Percentiles rank a stretch among this genome's conserved stretches.
Conservation (phyloP, 2,888 invertebrate genomes). For the Epistrophe grossulariae region DNA sequence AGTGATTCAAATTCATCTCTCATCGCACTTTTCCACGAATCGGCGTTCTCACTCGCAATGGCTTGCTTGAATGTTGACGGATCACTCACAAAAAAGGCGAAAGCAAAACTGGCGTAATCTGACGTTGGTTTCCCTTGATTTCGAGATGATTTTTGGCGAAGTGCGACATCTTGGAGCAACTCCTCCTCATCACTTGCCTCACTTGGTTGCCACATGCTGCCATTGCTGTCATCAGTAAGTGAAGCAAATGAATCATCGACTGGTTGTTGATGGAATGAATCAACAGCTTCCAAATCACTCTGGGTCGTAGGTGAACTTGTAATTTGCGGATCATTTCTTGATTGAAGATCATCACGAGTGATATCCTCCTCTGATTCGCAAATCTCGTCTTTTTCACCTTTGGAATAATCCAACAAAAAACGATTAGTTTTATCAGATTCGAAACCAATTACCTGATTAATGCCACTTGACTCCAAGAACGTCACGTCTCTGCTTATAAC, state of each 20-base stretch:
- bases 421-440: background rate
- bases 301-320: constrained; percentile 6
- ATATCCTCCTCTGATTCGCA: constrained; percentile 31
- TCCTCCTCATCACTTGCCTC: constrained; percentile 4
- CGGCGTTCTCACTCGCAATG: constrained; percentile 37
- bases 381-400: constrained; percentile 8
- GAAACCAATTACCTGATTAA: constrained; percentile 12
- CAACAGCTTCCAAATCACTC: constrained; percentile 16
- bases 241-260: constrained; percentile 20
- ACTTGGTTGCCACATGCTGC: constrained; percentile 13
- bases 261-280: constrained; percentile 9
- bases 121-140: constrained; percentile 50
- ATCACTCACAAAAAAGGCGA: constrained; percentile 11
- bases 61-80: constrained; percentile 12
- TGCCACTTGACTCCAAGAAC: constrained; percentile 26
- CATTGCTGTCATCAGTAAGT: background rate
- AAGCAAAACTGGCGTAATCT: constrained; percentile 44
- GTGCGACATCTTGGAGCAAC: constrained; percentile 12
- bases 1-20: constrained; percentile 41
- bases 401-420: constrained; percentile 17
- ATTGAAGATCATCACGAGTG: constrained; percentile 16
- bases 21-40: constrained; percentile 53
- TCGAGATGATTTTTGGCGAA: constrained; percentile 40
- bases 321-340: constrained; percentile 35
- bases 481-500: constrained; percentile 27